These are phyloP conservation scores for Elephas maximus DNA, from an alignment of 2,113 vertebrate genomes.

Conservation along the genomic window DNA sequence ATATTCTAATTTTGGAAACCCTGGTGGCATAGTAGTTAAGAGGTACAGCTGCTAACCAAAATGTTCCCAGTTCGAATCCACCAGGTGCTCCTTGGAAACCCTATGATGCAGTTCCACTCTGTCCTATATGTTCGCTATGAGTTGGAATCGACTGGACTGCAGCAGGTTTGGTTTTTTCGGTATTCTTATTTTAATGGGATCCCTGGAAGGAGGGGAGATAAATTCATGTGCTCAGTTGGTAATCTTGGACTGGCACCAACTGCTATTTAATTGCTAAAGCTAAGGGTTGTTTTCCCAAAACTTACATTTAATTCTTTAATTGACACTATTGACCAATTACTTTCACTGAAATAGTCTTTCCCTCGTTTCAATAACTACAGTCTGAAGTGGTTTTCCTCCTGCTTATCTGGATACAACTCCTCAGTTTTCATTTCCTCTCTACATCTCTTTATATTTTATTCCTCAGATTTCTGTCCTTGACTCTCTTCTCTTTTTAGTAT, in stretches of 20 bases:
- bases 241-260: not conserved
- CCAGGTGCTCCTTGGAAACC: no score
- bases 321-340: not conserved
- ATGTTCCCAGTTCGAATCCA: no score
- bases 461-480: not conserved
- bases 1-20: not conserved
- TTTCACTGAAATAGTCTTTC: not conserved
- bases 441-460: not conserved
- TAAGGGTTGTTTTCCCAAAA: not conserved
- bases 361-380: not conserved
- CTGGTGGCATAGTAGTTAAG: no score
- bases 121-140: no score
- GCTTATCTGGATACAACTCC: not conserved
- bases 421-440: not conserved
- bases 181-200: constrained; percentile 9
- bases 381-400: not conserved
- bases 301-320: not conserved
- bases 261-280: not conserved
- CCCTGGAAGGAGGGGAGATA: not conserved
- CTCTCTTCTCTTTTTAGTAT: not conserved
- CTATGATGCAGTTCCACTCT: no score
- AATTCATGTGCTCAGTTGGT: not conserved
- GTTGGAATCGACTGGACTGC: no score
- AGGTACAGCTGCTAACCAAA: no score
- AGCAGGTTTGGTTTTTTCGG: no score